Percentiles rank a stretch among this genome's conserved stretches.
Conservation (phyloP, 2,113 vertebrate species). For the Dipodomys spectabilis region DNA sequence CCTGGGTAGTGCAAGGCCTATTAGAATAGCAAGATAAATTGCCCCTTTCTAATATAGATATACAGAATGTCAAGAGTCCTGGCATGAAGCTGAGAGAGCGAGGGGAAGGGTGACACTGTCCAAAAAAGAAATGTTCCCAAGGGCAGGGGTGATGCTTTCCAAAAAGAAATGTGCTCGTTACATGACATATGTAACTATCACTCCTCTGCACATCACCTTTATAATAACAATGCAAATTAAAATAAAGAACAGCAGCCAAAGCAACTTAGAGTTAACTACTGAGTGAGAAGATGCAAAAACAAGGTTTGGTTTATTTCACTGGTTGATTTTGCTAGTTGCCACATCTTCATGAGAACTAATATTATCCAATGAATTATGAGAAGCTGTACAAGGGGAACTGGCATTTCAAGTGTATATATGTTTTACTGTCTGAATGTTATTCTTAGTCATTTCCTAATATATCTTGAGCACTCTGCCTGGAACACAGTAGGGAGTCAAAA, state of each 20-base stretch:
- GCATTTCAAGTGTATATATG: background rate
- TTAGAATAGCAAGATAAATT: slow-evolving; percentile 27
- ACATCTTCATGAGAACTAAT: background rate
- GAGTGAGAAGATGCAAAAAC: slow-evolving; percentile 25
- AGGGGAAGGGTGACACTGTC: no score
- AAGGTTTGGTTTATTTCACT: background rate
- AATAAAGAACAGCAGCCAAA: background rate
- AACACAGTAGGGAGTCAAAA: background rate
- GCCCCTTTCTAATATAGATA: slow-evolving; percentile 2
- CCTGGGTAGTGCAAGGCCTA: background rate
- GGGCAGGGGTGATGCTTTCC: no score
- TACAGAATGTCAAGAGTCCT: slow-evolving; percentile 9
- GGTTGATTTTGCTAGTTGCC: background rate
- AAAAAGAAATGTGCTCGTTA: no score
- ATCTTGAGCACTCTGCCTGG: background rate
- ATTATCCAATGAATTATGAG: background rate
- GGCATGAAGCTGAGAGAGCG: background rate
- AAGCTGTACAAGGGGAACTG: background rate
- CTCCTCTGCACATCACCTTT: no score
- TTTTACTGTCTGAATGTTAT: slow-evolving; percentile 35
- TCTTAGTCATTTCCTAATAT: slow-evolving; percentile 36
- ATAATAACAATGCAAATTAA: background rate
- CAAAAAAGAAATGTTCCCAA: no score
- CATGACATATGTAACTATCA: no score
- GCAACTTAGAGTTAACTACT: background rate